phyloP scores from a whole-genome alignment of 2,888 invertebrate species.

The Siphlonurus alternatus region DNA sequence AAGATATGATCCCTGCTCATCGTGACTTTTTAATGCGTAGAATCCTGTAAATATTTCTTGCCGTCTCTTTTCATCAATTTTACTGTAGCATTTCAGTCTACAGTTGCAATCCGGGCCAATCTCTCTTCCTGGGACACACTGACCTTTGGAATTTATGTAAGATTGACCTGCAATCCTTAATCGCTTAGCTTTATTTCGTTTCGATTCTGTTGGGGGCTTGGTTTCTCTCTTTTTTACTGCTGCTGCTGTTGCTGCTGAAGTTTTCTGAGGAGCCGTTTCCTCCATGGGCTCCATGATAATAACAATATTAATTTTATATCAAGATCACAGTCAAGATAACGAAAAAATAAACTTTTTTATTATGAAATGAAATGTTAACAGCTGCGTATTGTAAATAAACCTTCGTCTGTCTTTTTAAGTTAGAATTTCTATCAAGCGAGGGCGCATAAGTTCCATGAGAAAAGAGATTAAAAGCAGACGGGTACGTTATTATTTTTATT shows the following conservation, averaged over 20 bases:
- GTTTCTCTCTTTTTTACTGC: not conserved
- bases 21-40: conserved; percentile 37
- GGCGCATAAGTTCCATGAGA: not conserved
- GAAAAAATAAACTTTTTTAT: no score
- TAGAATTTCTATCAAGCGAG: not conserved
- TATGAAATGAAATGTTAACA: no score
- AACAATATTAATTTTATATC: no score
- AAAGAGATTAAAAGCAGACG: not conserved
- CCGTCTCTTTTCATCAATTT: conserved; percentile 33
- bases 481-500: not conserved
- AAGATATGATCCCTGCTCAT: conserved; percentile 40
- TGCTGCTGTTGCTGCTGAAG: no score
- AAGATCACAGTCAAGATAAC: no score
- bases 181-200: conserved; percentile 38
- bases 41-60: conserved; percentile 37
- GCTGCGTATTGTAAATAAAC: not conserved
- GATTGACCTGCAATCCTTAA: conserved; percentile 36
- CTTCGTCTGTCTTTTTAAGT: not conserved
- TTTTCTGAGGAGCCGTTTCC: no score
- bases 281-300: no score
- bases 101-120: conserved; percentile 38
- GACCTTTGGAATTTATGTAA: conserved; percentile 38
- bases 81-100: conserved; percentile 33
- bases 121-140: conserved; percentile 35
- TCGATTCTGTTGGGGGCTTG: conserved; percentile 33